Conservation (phyloP, 2,113 vertebrate genomes). For the Glaucomys volans region DNA sequence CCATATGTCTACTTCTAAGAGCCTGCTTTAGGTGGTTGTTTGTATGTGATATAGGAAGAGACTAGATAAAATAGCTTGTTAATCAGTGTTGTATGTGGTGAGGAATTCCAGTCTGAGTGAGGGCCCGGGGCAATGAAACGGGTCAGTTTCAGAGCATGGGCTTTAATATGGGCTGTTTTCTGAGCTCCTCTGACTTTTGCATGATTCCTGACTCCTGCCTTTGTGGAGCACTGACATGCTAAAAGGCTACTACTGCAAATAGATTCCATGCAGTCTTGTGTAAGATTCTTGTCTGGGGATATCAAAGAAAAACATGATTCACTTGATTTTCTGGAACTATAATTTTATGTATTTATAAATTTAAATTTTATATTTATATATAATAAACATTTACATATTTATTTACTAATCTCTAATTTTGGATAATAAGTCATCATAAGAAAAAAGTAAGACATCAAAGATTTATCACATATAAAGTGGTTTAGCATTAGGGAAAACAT, state of each 20-base stretch:
- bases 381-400: neutral
- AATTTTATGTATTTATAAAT: neutral
- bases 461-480: conserved; percentile 3
- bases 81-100: neutral
- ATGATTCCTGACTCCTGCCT: neutral
- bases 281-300: neutral
- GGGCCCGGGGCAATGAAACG: neutral
- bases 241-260: neutral
- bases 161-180: neutral
- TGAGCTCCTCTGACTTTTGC: neutral
- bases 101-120: conserved; percentile 23
- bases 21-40: neutral
- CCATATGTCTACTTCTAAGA: conserved; percentile 27
- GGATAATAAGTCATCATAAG: conserved; percentile 35
- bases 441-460: conserved; percentile 23
- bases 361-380: neutral
- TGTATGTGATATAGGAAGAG: neutral
- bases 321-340: neutral
- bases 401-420: conserved; percentile 1
- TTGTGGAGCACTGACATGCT: neutral
- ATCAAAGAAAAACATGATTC: conserved; percentile 1
- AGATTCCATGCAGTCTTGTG: conserved; percentile 28
- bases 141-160: neutral
- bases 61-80: neutral
- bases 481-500: conserved; percentile 25